These are phyloP conservation scores for Hololepta plana DNA, from an alignment of 2,888 invertebrate genomes.

Conservation along the genomic window DNA sequence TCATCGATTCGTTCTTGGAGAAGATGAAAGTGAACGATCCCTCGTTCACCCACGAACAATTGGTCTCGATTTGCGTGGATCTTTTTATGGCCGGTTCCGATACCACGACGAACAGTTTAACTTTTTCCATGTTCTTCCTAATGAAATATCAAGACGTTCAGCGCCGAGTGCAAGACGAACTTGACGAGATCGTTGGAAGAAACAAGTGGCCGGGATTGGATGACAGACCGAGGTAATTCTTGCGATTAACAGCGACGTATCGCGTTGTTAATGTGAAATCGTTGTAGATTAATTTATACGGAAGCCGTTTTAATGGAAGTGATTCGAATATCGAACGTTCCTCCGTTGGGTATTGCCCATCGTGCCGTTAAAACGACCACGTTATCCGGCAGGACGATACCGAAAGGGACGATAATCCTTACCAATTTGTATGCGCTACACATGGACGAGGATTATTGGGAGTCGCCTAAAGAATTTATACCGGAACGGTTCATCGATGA, in stretches of 20 bases:
- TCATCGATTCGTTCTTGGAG: conserved; percentile 45
- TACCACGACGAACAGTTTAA: conserved; percentile 46
- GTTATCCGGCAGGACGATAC: conserved; percentile 30
- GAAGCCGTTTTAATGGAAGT: conserved; percentile 32
- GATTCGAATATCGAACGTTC: conserved; percentile 30
- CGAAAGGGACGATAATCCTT: conserved; percentile 36
- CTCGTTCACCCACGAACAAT: conserved; percentile 21
- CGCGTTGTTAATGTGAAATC: neutral
- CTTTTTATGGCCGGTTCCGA: conserved; percentile 52
- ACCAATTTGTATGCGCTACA: conserved; percentile 42
- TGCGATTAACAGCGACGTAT: neutral
- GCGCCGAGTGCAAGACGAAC: conserved; percentile 35
- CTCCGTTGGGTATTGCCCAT: conserved; percentile 36
- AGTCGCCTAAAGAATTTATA: conserved; percentile 36
- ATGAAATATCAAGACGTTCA: conserved; percentile 38
- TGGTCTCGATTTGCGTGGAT: conserved; percentile 37
- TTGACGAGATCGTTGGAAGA: conserved; percentile 38
- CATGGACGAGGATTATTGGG: conserved; percentile 38
- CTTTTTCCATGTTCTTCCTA: conserved; percentile 39
- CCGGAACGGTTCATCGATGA: conserved; percentile 45
- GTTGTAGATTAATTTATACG: conserved; percentile 23
- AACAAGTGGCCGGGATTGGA: conserved; percentile 32
- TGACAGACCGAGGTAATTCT: conserved; percentile 33
- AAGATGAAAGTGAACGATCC: conserved; percentile 32
- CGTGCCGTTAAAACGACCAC: conserved; percentile 25